Base-by-base conservation (phyloP, 2,888 invertebrate genomes). In the Troilus luridus region DNA sequence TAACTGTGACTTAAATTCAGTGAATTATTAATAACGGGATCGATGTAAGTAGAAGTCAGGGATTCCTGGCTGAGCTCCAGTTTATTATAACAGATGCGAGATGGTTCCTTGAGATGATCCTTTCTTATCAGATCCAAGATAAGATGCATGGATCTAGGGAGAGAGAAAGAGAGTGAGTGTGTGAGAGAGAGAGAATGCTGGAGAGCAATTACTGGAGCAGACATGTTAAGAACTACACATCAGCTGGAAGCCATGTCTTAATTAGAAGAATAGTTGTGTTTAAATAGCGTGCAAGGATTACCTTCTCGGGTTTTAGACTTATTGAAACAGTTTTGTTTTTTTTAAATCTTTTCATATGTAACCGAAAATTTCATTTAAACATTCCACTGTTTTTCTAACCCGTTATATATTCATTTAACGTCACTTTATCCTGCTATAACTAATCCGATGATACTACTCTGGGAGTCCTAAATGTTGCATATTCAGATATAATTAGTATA, bases 71-170 rank as follows among this genome's bases (percentile, higher is more conserved):
- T 77, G 72, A 41, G 27, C 67, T 14, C 27, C 1, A 11, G 27
- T 27, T 77, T 77, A 77, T 77, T 77, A 77, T 41, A 77, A 77
- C 17, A 77, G 72, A 77, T 77, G 27, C 19, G 27, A 77, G 72
- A 77, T 77, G 41, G 72, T 77, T 41, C 72, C 72, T 41, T 41
- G 72, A 77, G 72, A 77, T 77, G 41, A 77, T 77, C 72, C 67
- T 5, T 7, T 9, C 72, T 17, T 77, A 77, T 77, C 72, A 77
- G 72, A 77, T 77, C 27, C 72, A 0, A 77, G 72, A 77, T 77
- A 77, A 77, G 72, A 41, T 77, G 72, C 14, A 14, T 77, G 41
- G 72, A 67, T 77, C 41, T 41, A 41, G 41, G 41, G 41, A 41
- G 41, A 41, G 41, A 41, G 41, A 41, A 41, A 41, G 41, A 41